Percentiles rank a stretch among this genome's conserved stretches.
Evolutionary conservation across 2,888 invertebrate species (phyloP).

Genomic region (Gandaritis pyraliata): DNA sequence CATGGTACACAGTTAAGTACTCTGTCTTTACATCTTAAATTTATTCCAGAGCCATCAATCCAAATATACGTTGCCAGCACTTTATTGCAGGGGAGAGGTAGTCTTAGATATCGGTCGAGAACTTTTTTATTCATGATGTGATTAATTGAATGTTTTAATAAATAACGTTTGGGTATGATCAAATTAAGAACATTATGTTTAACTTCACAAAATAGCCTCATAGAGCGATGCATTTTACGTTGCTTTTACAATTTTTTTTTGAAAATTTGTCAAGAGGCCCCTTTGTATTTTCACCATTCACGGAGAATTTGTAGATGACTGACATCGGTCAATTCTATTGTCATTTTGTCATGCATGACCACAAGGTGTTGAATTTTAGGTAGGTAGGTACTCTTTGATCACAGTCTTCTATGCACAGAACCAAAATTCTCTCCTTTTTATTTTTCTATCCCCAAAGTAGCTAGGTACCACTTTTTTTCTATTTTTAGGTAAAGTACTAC

Average conservation of each 20-base stretch:
- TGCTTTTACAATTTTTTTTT: constrained; percentile 3
- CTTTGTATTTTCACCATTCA: neutral
- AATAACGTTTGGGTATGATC: constrained; percentile 47
- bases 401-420: neutral
- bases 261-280: neutral
- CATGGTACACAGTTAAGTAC: constrained; percentile 87
- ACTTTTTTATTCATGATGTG: constrained; percentile 77
- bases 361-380: too few relatives aligned
- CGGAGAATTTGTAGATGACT: constrained; percentile 9
- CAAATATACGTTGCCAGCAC: constrained; percentile 89
- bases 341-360: neutral
- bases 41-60: constrained; percentile 91
- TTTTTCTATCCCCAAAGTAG: too few relatives aligned
- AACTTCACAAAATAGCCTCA: constrained; percentile 2
- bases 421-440: too few relatives aligned
- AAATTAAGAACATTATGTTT: constrained; percentile 4
- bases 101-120: constrained; percentile 80
- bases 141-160: constrained; percentile 72
- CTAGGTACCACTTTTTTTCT: neutral
- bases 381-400: neutral
- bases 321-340: neutral
- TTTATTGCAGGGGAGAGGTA: constrained; percentile 85
- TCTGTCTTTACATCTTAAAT: constrained; percentile 87
- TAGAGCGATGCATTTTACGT: constrained; percentile 9
- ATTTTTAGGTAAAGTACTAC: neutral